Conservation (phyloP, 2,797 vertebrate genomes). For the Enteromius fasciolatus region DNA sequence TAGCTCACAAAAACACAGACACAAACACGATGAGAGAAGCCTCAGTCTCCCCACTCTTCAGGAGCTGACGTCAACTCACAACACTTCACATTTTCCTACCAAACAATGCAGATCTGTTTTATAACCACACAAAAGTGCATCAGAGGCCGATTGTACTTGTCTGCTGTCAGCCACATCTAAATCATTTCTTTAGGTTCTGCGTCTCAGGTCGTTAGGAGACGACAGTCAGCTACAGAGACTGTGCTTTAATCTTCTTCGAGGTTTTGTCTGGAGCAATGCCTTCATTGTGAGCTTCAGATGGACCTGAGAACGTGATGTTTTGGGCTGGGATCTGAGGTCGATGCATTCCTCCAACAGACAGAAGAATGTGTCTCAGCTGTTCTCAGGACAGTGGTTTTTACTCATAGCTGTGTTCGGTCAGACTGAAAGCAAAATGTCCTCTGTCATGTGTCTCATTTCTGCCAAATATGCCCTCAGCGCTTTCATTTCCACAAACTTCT, state of each 20-base stretch:
- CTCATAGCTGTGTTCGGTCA: background rate
- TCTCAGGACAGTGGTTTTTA: slow-evolving; percentile 11
- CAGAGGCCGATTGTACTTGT: background rate
- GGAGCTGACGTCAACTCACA: slow-evolving; percentile 43
- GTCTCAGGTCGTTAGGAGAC: background rate
- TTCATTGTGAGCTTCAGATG: slow-evolving; percentile 24
- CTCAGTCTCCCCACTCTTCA: slow-evolving; percentile 32
- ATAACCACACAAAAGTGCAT: slow-evolving; percentile 19
- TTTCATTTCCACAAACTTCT: background rate
- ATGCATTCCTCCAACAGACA: background rate
- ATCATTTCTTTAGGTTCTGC: background rate
- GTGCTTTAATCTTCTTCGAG: slow-evolving; percentile 30
- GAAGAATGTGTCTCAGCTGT: slow-evolving; percentile 8
- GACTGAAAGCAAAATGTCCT: background rate
- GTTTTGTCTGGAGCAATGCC: slow-evolving; percentile 11
- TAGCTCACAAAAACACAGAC: background rate
- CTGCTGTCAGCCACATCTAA: background rate
- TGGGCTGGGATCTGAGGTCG: background rate
- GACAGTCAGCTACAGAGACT: background rate
- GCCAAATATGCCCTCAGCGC: background rate
- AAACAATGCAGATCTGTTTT: slow-evolving; percentile 47
- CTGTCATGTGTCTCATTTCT: background rate
- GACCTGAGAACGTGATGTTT: background rate
- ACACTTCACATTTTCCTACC: slow-evolving; percentile 28
- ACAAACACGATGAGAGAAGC: slow-evolving; percentile 20